Base-by-base conservation (phyloP, 2,797 vertebrate genomes). In the Chelon auratus region DNA sequence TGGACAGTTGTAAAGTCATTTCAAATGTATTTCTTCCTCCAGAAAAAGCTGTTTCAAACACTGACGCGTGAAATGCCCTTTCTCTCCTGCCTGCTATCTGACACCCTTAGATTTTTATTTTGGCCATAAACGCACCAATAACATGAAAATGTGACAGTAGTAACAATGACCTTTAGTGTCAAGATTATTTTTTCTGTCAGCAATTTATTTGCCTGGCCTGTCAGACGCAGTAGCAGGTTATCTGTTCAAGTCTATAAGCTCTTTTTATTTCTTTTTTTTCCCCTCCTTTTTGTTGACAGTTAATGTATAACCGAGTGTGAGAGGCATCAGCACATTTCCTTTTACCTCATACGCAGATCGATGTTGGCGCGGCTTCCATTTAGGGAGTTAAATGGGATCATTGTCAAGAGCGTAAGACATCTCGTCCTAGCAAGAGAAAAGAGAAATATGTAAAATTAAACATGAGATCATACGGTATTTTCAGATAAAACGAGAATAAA, bases 291-390 rank as follows among this genome's bases (percentile, higher is more conserved):
- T 77, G 75, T 83, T 53, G 85, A 81, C 69, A 83, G 94, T 95
- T 94, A 95, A 95, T 95, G 89, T 90, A 47, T 95, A 94, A 95
- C 93, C 9, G 7, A 60, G 73, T 50, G 67, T 70, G 76, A 67
- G 48, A 89, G 89, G 91, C 91, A 91, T 95, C 93, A 93, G 93
- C 93, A 94, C 89, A 93, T 94, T 94, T 92, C 86, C 93, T 86
- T 91, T 82, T 91, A 80, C 85, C 81, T 88, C 84, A 91, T 86
- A 39, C 80, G 45, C 48, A 47, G 80, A 92, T 95, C 92, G 71
- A 93, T 92, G 89, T 48, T 68, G 80, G 78, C 70, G 90, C 63
- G 87, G 77, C 85, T 72, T 52, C 5, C 22, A 22, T 22, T 22
- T 22, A 75, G 42, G 43, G 56, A 71, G 72, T 73, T 92, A 79